These are phyloP conservation scores for Lordiphosa stackelbergi DNA, from an alignment of 1,140 invertebrate genomes.

Conservation along the genomic window DNA sequence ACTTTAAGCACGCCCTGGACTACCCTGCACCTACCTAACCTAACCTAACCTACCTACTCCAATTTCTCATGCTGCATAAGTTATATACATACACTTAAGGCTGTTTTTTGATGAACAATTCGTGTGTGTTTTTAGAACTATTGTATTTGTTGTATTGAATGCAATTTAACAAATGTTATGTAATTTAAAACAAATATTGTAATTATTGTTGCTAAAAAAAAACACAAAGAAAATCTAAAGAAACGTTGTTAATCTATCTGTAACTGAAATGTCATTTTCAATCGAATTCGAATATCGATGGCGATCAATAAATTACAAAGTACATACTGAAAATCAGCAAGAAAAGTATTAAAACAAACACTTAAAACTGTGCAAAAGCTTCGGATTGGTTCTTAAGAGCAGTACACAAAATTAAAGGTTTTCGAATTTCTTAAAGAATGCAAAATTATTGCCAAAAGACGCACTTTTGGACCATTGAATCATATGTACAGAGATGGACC, in stretches of 20 bases:
- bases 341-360: too few relatives aligned
- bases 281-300: constrained; percentile 56
- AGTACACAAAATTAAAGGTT: too few relatives aligned
- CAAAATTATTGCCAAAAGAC: too few relatives aligned
- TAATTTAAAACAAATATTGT: constrained; percentile 42
- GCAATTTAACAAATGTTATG: constrained; percentile 53
- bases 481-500: too few relatives aligned
- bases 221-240: constrained; percentile 4
- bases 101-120: constrained; percentile 70
- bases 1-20: constrained; percentile 2
- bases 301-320: constrained; percentile 43
- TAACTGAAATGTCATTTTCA: constrained; percentile 64
- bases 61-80: constrained; percentile 19
- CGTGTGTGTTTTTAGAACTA: constrained; percentile 62
- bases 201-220: constrained; percentile 62
- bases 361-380: too few relatives aligned
- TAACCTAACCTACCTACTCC: neutral
- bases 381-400: too few relatives aligned
- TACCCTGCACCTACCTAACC: neutral
- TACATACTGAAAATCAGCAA: constrained; percentile 4
- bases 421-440: too few relatives aligned
- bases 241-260: constrained; percentile 56
- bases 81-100: constrained; percentile 64
- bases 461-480: too few relatives aligned
- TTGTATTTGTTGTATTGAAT: constrained; percentile 55